Evolutionary conservation across 2,113 vertebrate genomes (phyloP), one percentile per base, ranked within the genome.

Genomic region (Tenrec ecaudatus): DNA sequence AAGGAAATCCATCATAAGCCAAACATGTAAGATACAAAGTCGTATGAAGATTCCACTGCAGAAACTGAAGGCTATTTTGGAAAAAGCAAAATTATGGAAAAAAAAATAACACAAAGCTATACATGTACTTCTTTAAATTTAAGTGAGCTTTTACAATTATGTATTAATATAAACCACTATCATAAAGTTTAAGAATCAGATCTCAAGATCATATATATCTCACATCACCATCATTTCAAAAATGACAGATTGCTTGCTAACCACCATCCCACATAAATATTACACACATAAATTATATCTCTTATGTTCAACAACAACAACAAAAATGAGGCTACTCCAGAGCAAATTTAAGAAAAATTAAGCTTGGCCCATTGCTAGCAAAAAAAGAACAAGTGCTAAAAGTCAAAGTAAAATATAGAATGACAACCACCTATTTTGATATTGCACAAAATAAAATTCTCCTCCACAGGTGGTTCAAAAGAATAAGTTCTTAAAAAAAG

Each of bases 1-100:
- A 95, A 97, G 89, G 93, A 95, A 97, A 98, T 96, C 92, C 87
- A 96, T 90, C 97, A 66, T 66, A 93, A 92, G 94, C 78, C 91
- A 95, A 94, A 77, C 53, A 87, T 33, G 58, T 81, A 81, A 62
- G 60, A 88, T 91, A 95, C 96, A 94, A 92, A 93, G 31, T 71
- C 43, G 29, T 62, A 68, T 93, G 79, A 6, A 36, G 95, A 96
- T 95, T 93, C 78, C 91, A 53, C 38, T 76, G 89, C 82, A 93
- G 77, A 92, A 57, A 88, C n/a, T 80, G 19, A 88, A 86, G 31
- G 60, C 87, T 85, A 15, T 43, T 92, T 88, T 47, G 66, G 68
- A 84, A 57, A 95, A 73, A 82, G 3, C 15, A 62, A 47, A 78
- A 88, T 82, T 68, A 58, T 33, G 27, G 83, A 85, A 22, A 82